Base-by-base conservation (phyloP, 2,888 invertebrate genomes). In the Polylopha cassiicola region DNA sequence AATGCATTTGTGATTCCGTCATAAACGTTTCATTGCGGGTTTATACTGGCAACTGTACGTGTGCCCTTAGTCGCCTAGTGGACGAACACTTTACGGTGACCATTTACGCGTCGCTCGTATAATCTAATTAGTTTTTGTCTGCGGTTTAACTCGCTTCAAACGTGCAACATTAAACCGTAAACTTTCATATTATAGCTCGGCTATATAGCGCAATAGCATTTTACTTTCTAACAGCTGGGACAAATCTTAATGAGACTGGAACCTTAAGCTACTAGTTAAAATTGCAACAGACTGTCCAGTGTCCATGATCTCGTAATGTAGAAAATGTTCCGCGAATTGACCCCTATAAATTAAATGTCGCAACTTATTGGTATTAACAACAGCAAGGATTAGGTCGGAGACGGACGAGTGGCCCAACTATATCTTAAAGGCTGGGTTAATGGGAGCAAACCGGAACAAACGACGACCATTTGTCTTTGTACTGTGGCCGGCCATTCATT, bases 1-100 rank as follows among this genome's bases (percentile, higher is more conserved):
- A 81, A 75, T 80, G 77, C 79, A 81, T 80, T 81, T 79, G 78
- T 68, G 75, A 71, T 76, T 67, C 69, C 55, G 61, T 73, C 74
- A 76, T 78, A 77, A 78, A 71, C 73, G 71, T 55, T 72, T 67
- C 72, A 67, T 58, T 56, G 60, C 53, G 52, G 49, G 52, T 51
- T 59, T 50, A 54, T 48, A 55, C 50, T 61, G 57, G 52, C 57
- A 61, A 55, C 65, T 53, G 52, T 47, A 55, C 54, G 53, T 55
- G 61, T 45, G 41, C 31, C 26, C 9, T 11, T 22, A 15, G 27
- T 36, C 32, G 32, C 30, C 37, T 10, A 36, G 31, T 29, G 29
- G 33, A 33, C 18, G 22, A 28, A 39, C 9, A 18, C 14, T 17
- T 11, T 9, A 11, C 32, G n/a, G n/a, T n/a, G 11, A 7, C 33